Evolutionary conservation across 2,888 invertebrate genomes (phyloP), one percentile per base, ranked within the genome.

Genomic region (Linnaemya tessellans): DNA sequence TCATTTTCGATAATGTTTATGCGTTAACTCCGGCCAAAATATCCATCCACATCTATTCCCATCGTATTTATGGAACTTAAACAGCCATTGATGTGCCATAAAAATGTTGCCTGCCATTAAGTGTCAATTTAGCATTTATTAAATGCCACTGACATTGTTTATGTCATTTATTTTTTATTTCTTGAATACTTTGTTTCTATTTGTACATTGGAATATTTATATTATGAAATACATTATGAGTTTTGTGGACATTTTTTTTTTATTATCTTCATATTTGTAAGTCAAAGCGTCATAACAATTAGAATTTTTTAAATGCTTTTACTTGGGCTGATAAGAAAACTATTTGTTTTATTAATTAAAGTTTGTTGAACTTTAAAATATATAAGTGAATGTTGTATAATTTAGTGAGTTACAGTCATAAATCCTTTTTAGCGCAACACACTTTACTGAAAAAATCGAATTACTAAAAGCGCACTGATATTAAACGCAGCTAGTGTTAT

Each of bases 81-180:
- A 18, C 60, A 41, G 15, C 58, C 80, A 70, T 71, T 75, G 75
- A 70, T 67, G 79, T 74, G 75, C 20, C 65, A 65, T 80, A 68
- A 77, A 81, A 84, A 80, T 77, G 10, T 77, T 85, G 67, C 64
- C 60, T 75, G 74, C 46, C 71, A 80, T 80, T 85, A 62, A 82
- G 79, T 82, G 82, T 75, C 79, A 85, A 82, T 80, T 82, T 75
- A 65, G 73, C 79, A 62, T 85, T 71, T 82, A 81, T 85, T 80
- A 30, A 80, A 71, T 54, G 74, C 79, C 70, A 79, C 75, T 74
- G 41, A 46, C 78, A 58, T 49, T 13, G 43, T 46, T 74, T 22
- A 22, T 82, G 79, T 81, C 81, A 41, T 58, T 68, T 38, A 82
- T 82, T 80, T 75, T 71, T 10, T 35, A 64, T 35, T 18, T 58